These are phyloP conservation scores for Rhinoptilus africanus DNA, from an alignment of 2,113 vertebrate genomes.

Conservation along the genomic window DNA sequence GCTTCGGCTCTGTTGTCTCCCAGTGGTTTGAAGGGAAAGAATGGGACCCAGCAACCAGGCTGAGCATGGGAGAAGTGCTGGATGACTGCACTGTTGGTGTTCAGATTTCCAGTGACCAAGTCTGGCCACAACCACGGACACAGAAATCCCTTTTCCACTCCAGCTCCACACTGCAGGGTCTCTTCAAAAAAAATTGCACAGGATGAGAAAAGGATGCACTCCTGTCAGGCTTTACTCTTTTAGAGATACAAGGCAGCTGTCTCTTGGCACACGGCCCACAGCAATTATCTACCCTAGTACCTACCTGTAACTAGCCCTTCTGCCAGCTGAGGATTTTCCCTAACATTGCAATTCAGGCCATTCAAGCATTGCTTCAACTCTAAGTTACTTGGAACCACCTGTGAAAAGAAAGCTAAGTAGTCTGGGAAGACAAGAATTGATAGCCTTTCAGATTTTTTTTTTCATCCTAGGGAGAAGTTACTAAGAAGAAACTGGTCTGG, in stretches of 20 bases:
- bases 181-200: background rate
- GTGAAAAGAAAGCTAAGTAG: background rate
- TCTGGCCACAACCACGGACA: background rate
- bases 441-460: background rate
- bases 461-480: background rate
- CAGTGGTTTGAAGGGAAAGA: background rate
- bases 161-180: background rate
- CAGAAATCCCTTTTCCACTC: background rate
- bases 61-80: background rate
- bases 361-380: background rate
- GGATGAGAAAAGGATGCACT: background rate
- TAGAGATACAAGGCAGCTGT: accelerated
- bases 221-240: background rate
- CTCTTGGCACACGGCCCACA: background rate
- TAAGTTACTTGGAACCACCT: background rate
- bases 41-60: background rate
- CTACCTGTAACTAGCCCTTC: background rate
- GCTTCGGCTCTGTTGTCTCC: background rate
- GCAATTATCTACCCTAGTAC: background rate
- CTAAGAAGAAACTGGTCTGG: background rate
- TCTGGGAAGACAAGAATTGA: background rate
- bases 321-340: background rate
- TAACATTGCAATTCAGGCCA: background rate
- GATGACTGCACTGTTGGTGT: background rate
- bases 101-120: background rate